Evolutionary conservation across 2,797 vertebrate genomes (phyloP).

Genomic region (Champsocephalus esox): DNA sequence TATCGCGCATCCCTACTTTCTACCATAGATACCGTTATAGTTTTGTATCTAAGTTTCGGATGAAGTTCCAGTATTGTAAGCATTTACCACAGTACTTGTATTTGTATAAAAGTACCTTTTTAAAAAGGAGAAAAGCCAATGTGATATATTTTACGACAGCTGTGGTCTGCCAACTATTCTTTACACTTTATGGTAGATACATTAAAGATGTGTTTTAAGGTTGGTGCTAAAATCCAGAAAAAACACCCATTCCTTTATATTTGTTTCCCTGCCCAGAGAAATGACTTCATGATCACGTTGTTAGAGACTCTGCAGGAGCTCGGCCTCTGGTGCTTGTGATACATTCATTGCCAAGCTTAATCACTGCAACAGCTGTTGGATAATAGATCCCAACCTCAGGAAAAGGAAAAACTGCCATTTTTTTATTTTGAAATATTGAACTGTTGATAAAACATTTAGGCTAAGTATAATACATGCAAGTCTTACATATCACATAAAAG

Average conservation of each 20-base stretch:
- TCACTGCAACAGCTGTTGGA: constrained; percentile 33
- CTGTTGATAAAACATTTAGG: neutral
- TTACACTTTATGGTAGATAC: neutral
- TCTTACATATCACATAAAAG: neutral
- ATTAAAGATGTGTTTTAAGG: neutral
- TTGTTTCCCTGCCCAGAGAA: neutral
- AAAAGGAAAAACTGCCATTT: neutral
- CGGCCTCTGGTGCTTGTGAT: constrained; percentile 4
- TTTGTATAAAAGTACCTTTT: neutral
- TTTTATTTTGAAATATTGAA: constrained; percentile 1
- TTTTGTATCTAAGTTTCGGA: neutral
- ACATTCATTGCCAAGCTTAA: constrained; percentile 10
- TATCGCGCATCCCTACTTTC: too few species aligned
- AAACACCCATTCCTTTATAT: neutral
- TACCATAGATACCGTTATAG: too few species aligned
- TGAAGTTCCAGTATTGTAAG: neutral
- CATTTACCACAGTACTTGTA: neutral
- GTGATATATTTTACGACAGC: neutral
- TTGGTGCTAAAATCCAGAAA: neutral
- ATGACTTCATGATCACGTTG: neutral
- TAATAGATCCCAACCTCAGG: neutral
- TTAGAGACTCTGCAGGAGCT: neutral
- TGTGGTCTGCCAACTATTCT: neutral
- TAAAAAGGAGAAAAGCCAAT: neutral
- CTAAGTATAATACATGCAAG: neutral